Percentiles rank a stretch among this genome's conserved stretches.
phyloP scores from a whole-genome alignment of 2,113 vertebrate genomes.

The Taxidea taxus region DNA sequence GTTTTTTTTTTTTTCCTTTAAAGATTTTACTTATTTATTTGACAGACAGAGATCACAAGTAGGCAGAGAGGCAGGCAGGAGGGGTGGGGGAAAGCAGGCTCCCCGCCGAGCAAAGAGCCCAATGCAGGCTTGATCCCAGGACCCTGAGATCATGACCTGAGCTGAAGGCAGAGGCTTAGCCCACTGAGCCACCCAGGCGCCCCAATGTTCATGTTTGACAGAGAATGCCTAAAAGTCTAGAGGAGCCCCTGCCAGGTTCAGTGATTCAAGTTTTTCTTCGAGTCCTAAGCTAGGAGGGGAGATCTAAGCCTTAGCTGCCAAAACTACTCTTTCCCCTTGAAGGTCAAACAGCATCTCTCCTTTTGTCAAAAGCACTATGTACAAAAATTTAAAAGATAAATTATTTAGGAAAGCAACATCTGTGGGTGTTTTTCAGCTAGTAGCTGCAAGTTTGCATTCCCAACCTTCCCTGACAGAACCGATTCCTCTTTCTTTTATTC shows the following conservation, averaged over 20 bases:
- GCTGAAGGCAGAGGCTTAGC: too few species aligned
- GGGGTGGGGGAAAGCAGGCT: too few species aligned
- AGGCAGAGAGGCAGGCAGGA: too few species aligned
- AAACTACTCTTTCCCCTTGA: background rate
- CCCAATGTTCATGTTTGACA: background rate
- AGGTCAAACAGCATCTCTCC: background rate
- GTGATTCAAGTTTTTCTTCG: background rate
- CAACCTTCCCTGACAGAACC: background rate
- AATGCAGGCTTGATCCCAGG: too few species aligned
- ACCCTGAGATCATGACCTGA: too few species aligned
- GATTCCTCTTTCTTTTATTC: background rate
- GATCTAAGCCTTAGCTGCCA: background rate
- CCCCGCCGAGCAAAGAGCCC: too few species aligned
- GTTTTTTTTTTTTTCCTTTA: background rate
- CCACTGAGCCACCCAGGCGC: too few species aligned
- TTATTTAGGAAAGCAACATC: background rate
- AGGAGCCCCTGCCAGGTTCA: background rate
- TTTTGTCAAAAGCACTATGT: background rate
- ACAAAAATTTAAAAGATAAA: background rate
- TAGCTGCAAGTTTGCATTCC: background rate
- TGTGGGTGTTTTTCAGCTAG: background rate
- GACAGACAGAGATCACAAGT: too few species aligned
- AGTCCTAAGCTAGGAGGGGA: background rate
- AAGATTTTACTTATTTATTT: too few species aligned
- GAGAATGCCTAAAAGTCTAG: background rate